Evolutionary conservation across 2,797 vertebrate species (phyloP).

Genomic region (Tarsius wallacei): DNA sequence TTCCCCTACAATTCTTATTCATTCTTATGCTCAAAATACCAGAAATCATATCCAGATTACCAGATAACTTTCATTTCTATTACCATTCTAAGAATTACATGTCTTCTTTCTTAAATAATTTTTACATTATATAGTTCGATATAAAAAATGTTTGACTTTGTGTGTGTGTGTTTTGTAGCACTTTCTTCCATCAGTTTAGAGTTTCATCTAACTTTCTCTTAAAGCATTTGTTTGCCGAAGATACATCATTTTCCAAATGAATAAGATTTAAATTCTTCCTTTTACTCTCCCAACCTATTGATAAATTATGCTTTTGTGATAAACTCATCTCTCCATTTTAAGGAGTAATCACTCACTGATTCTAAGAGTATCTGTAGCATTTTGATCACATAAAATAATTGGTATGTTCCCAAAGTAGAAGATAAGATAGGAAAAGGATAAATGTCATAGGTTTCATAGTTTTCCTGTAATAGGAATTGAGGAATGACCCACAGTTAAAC

Average conservation of each 20-base stretch:
- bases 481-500: conserved; percentile 51
- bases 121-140: background rate
- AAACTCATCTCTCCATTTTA: conserved; percentile 66
- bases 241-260: conserved; percentile 16
- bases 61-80: background rate
- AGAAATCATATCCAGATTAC: background rate
- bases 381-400: conserved; percentile 68
- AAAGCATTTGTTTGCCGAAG: conserved; percentile 33
- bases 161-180: background rate
- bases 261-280: conserved; percentile 33
- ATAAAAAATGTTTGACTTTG: background rate
- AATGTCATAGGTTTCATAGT: conserved; percentile 50
- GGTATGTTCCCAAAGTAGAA: conserved; percentile 11
- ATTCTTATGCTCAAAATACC: background rate
- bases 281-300: background rate
- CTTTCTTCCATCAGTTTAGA: background rate
- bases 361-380: conserved; percentile 49
- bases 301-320: conserved; percentile 63
- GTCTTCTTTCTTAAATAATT: background rate
- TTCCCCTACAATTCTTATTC: background rate
- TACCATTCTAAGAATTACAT: background rate
- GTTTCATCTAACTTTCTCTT: background rate
- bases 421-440: conserved; percentile 73
- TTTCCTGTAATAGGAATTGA: conserved; percentile 71
- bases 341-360: conserved; percentile 40